Base-by-base conservation (phyloP, 2,113 vertebrate species). In the Oreamnos americanus region DNA sequence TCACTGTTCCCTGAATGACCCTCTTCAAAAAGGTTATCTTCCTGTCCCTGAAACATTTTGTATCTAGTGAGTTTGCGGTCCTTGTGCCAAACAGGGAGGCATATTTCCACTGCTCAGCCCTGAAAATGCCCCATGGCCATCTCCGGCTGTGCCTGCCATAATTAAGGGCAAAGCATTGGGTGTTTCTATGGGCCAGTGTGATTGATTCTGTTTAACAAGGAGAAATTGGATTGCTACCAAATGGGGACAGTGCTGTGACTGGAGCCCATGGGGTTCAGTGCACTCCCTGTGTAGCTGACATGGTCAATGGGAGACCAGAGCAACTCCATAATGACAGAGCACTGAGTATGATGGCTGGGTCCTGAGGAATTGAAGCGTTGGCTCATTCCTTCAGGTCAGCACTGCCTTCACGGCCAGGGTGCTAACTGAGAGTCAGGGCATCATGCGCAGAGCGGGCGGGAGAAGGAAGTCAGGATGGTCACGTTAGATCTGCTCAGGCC, bases 181-280 rank as follows among this genome's bases (percentile, higher is more conserved):
- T 43, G 26, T 26, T 90, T 51, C 4, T 23, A 10, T 19, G 55
- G n/a, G 86, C 26, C 17, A 0, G 4, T 14, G n/a, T 19, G 92
- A 53, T 36, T 93, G 57, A 76, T 76, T 82, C 82, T 93, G 45
- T 45, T 84, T 51, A 39, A 39, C 84, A 83, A 16, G 49, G 82
- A 96, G 91, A 89, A 76, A 93, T 17, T 45, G 55, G 43, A 93
- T 60, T 91, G 76, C 83, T 82, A 67, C 30, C 71, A 57, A 92
- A 79, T 88, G 64, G 36, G 82, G 60, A 90, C 51, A 83, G 36
- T 25, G 21, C 82, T 30, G 1, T n/a, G 13, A 78, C 58, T 49
- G 12, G 51, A 93, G 67, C n/a, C 82, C 47, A 16, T 17, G 36
- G 17, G 43, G 47, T 71, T 74, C 45, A 95, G 1, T 4, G 21